Conservation (phyloP, 2,797 vertebrate genomes). For the Karalla daura region DNA sequence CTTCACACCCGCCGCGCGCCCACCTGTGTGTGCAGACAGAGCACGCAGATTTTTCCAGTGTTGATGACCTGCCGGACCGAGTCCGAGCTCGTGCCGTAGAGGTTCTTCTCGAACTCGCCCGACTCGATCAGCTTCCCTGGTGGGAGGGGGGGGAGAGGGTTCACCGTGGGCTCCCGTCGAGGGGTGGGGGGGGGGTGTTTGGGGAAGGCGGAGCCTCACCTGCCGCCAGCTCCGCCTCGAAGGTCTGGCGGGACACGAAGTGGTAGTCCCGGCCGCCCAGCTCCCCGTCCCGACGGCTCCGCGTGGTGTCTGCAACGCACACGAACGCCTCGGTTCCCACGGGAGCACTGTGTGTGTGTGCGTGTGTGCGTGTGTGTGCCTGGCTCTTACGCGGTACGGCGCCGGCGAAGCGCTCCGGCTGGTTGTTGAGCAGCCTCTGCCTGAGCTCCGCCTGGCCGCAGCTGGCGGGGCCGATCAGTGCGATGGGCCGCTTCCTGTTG, state of each 20-base stretch:
- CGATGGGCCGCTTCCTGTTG: slow-evolving; percentile 94
- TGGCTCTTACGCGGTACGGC: slow-evolving; percentile 91
- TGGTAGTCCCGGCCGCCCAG: slow-evolving; percentile 93
- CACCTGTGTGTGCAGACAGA: slow-evolving; percentile 97
- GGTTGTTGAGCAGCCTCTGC: slow-evolving; percentile 90
- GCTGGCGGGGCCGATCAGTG: slow-evolving; percentile 92
- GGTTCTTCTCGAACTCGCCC: slow-evolving; percentile 97
- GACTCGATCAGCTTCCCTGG: slow-evolving; percentile 95
- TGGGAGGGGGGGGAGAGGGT: no score
- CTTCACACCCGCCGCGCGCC: no score
- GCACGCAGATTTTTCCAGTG: slow-evolving; percentile 95
- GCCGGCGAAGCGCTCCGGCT: slow-evolving; percentile 91
- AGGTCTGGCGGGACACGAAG: slow-evolving; percentile 93
- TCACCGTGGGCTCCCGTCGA: no score
- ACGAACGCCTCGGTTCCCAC: not conserved
- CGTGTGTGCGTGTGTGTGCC: not conserved
- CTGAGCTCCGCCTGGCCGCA: slow-evolving; percentile 93
- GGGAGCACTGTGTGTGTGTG: not conserved
- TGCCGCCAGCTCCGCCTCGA: slow-evolving; percentile 90
- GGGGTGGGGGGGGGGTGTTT: no score
- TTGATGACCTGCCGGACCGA: slow-evolving; percentile 97
- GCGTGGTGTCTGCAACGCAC: slow-evolving; percentile 88
- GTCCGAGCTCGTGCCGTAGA: slow-evolving; percentile 95
- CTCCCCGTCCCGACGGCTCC: slow-evolving; percentile 91
- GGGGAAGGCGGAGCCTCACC: slow-evolving; percentile 52